Conservation (phyloP, 2,888 invertebrate genomes). For the Harpagoxenus sublaevis region DNA sequence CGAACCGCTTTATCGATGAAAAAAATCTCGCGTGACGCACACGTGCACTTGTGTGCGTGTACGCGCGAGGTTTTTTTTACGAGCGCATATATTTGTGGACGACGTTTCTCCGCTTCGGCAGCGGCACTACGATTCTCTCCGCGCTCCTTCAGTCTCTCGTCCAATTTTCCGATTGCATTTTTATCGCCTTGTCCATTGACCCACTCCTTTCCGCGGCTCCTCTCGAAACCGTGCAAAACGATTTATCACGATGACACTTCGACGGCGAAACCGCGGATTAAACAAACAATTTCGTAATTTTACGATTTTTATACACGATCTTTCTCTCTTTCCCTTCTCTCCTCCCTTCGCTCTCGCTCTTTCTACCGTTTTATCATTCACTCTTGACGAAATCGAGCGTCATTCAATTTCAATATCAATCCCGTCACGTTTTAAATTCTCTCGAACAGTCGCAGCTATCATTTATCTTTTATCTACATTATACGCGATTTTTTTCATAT, state of each 20-base stretch:
- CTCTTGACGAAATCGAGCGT: background rate
- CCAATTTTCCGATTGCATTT: conserved; percentile 33
- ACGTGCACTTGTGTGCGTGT: background rate
- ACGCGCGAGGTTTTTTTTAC: conserved; percentile 29
- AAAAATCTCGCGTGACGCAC: conserved; percentile 38
- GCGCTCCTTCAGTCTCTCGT: background rate
- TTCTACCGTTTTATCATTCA: background rate
- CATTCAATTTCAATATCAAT: background rate
- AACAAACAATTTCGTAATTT: conserved; percentile 12
- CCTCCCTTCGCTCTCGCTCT: background rate
- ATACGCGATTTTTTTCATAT: background rate
- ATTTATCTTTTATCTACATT: conserved; percentile 25
- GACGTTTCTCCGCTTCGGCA: background rate
- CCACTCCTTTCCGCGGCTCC: conserved; percentile 8
- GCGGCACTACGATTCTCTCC: background rate
- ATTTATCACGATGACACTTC: conserved; percentile 8
- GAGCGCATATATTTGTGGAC: conserved; percentile 28
- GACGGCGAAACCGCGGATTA: background rate
- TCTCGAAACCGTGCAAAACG: background rate
- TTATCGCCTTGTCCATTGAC: conserved; percentile 43
- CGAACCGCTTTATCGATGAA: conserved; percentile 22
- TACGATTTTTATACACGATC: background rate
- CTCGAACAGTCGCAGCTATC: background rate
- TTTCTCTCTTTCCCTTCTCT: background rate
- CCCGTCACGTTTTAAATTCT: background rate